Percentiles rank a stretch among this genome's conserved stretches.
Conservation (phyloP, 2,888 invertebrate species). For the Altica lythri region DNA sequence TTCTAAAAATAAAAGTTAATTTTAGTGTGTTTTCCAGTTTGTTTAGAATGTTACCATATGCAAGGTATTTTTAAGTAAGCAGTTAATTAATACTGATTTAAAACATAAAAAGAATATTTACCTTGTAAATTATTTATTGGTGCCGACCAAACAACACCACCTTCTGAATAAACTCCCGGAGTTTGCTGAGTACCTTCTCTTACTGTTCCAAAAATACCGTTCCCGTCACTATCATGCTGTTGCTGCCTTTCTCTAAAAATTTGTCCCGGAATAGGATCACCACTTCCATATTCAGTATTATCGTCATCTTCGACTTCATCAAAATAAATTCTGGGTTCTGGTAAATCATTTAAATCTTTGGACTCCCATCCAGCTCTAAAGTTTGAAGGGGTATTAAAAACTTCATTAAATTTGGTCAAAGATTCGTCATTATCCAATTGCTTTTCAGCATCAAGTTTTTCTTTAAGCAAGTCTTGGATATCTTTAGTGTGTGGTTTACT, state of each 20-base stretch:
- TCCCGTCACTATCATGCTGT: slow-evolving; percentile 35
- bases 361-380: slow-evolving; percentile 58
- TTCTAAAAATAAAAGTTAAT: slow-evolving; percentile 3
- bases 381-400: slow-evolving; percentile 58
- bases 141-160: slow-evolving; percentile 57
- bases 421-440: slow-evolving; percentile 37
- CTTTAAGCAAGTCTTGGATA: slow-evolving; percentile 15
- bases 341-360: slow-evolving; percentile 45
- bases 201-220: slow-evolving; percentile 48
- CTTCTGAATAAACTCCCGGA: slow-evolving; percentile 65
- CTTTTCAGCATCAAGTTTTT: slow-evolving; percentile 31
- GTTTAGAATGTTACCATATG: too few species aligned
- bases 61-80: too few species aligned
- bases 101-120: too few species aligned
- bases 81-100: too few species aligned
- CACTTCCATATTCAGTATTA: slow-evolving; percentile 50
- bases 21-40: neutral
- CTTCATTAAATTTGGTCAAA: slow-evolving; percentile 52
- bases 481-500: slow-evolving; percentile 10
- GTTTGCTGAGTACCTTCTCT: slow-evolving; percentile 40
- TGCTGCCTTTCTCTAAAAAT: slow-evolving; percentile 30
- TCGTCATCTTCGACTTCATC: slow-evolving; percentile 58
- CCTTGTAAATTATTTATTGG: slow-evolving; percentile 28
- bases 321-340: slow-evolving; percentile 64
- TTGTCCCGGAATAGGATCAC: slow-evolving; percentile 34